Conservation (phyloP, 2,888 invertebrate species). For the Coleophora flavipennella region DNA sequence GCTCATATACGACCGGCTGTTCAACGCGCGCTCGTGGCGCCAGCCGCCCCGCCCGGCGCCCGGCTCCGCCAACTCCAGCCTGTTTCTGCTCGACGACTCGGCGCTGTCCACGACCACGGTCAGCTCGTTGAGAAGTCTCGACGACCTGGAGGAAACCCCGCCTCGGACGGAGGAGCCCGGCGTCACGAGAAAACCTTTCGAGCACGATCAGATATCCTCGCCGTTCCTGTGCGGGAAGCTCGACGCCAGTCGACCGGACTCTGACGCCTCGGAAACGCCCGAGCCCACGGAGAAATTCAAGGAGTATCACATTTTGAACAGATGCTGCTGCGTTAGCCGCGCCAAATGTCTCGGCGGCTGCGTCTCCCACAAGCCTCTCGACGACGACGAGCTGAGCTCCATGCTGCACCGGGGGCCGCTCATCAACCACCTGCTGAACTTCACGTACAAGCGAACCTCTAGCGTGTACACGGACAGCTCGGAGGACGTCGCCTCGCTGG, state of each 20-base stretch:
- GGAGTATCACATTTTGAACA: slow-evolving; percentile 44
- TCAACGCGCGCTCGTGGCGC: slow-evolving; percentile 21
- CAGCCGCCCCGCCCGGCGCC: slow-evolving; percentile 12
- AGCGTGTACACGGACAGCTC: slow-evolving; percentile 91
- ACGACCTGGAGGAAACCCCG: slow-evolving; percentile 60
- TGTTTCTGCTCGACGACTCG: slow-evolving; percentile 74
- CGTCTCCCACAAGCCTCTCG: slow-evolving; percentile 30
- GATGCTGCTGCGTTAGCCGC: slow-evolving; percentile 49
- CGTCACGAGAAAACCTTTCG: slow-evolving; percentile 3
- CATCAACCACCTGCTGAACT: slow-evolving; percentile 35
- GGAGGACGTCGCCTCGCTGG: slow-evolving; percentile 86
- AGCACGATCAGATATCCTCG: slow-evolving; percentile 14
- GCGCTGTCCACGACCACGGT: slow-evolving; percentile 63
- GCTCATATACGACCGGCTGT: slow-evolving; percentile 39
- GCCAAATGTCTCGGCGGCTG: slow-evolving; percentile 37
- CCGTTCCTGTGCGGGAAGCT: slow-evolving; percentile 39
- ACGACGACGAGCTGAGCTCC: slow-evolving; percentile 55
- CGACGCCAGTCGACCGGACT: slow-evolving; percentile 22
- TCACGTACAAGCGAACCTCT: slow-evolving; percentile 77
- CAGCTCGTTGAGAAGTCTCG: slow-evolving; percentile 72
- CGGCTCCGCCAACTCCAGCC: slow-evolving; percentile 64
- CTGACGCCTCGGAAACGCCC: slow-evolving; percentile 19
- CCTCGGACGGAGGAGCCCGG: slow-evolving; percentile 12
- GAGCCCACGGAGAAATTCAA: slow-evolving; percentile 11
- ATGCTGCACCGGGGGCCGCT: slow-evolving; percentile 47